A percentile compares a stretch with the other conserved stretches of the same genome.
Conservation (phyloP, 2,888 invertebrate species). For the Pyrrhia umbra region DNA sequence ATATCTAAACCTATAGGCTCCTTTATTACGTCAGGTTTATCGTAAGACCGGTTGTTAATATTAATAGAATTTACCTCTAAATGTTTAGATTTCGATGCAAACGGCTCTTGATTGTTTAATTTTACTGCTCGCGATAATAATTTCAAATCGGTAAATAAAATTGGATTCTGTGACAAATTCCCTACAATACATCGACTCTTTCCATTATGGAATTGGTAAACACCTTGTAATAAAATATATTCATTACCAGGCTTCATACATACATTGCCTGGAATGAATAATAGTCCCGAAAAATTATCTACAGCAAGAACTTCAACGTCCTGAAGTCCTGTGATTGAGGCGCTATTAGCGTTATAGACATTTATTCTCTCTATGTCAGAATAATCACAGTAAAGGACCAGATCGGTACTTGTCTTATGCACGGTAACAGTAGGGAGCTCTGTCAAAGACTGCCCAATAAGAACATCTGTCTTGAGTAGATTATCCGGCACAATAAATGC, state of each 20-base stretch:
- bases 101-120: not conserved
- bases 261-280: not conserved
- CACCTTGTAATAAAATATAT: not conserved
- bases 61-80: not conserved
- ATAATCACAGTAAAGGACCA: not conserved
- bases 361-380: not conserved
- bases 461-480: not conserved
- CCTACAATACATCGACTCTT: not conserved
- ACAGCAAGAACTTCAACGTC: not conserved
- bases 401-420: not conserved
- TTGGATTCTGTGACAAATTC: not conserved
- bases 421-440: not conserved
- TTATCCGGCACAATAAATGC: not conserved
- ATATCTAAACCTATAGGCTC: not conserved
- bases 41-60: not conserved
- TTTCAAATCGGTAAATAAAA: not conserved
- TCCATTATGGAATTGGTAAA: not conserved
- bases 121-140: not conserved
- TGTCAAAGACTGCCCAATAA: not conserved
- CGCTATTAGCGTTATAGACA: not conserved
- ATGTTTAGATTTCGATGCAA: not conserved
- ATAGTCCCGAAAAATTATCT: not conserved
- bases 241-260: not conserved
- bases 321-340: not conserved
- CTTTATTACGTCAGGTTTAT: not conserved